A percentile compares a stretch with the other conserved stretches of the same genome.
Conservation (phyloP, 2,113 vertebrate species). For the Chaenogobius annularis region DNA sequence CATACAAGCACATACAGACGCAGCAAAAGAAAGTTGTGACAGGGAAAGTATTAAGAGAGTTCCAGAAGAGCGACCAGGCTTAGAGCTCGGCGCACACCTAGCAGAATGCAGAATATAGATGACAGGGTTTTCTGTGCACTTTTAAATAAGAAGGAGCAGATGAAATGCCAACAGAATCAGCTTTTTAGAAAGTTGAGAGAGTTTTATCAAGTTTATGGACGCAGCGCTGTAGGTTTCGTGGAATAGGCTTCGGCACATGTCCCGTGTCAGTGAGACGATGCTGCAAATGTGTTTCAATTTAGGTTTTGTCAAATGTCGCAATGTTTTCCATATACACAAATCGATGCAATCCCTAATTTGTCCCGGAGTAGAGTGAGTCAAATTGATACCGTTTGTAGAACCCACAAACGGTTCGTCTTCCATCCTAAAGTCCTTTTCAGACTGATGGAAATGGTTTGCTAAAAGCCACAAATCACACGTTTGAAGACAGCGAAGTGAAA, state of each 20-base stretch:
- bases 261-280: background rate
- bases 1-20: background rate
- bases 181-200: background rate
- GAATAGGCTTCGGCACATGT: background rate
- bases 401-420: too few relatives aligned
- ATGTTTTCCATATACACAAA: too few relatives aligned
- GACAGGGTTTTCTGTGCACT: background rate
- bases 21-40: slow-evolving; percentile 6
- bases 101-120: background rate
- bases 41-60: slow-evolving; percentile 10
- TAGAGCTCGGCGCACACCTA: background rate
- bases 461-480: too few relatives aligned
- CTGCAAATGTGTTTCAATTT: background rate
- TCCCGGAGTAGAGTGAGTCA: too few relatives aligned
- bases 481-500: too few relatives aligned
- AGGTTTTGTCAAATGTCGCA: too few relatives aligned
- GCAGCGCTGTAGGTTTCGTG: background rate
- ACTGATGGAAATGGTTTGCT: too few relatives aligned
- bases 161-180: background rate
- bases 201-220: background rate
- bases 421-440: too few relatives aligned
- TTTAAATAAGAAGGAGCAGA: background rate
- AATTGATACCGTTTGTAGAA: too few relatives aligned
- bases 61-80: background rate
- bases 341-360: too few relatives aligned